A percentile compares a stretch with the other conserved stretches of the same genome.
phyloP scores from a whole-genome alignment of 2,888 invertebrate species.

The Agriopis leucophaearia region DNA sequence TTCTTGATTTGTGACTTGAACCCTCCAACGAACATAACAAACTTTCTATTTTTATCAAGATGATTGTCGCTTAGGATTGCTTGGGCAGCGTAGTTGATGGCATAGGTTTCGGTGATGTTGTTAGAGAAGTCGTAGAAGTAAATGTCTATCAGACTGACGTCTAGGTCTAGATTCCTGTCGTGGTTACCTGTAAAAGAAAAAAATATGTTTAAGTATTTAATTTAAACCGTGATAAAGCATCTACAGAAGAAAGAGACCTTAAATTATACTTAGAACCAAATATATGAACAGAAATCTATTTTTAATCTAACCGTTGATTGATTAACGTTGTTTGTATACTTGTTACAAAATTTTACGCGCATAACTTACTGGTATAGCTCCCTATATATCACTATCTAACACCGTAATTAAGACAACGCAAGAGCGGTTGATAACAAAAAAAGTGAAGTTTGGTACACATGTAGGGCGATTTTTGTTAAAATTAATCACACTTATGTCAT shows the following conservation, averaged over 20 bases:
- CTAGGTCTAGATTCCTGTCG: slow-evolving; percentile 63
- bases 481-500: no score
- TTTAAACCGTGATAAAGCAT: no score
- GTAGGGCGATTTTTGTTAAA: no score
- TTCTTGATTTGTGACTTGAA: slow-evolving; percentile 76
- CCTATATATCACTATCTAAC: no score
- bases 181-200: slow-evolving; percentile 63
- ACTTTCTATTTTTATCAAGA: slow-evolving; percentile 68
- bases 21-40: slow-evolving; percentile 74
- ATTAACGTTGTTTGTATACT: background rate
- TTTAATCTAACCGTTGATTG: background rate
- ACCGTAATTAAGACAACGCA: no score
- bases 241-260: no score
- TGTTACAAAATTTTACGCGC: background rate
- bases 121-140: slow-evolving; percentile 73
- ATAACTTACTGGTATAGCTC: no score
- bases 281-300: background rate
- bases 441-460: no score
- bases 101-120: slow-evolving; percentile 58
- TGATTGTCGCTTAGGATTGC: slow-evolving; percentile 63
- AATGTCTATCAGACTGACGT: slow-evolving; percentile 69
- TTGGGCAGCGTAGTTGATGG: slow-evolving; percentile 64
- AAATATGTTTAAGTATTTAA: background rate
- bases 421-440: no score
- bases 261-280: background rate